These are phyloP conservation scores for Mareca strepera DNA, from an alignment of 2,797 vertebrate genomes.

Conservation along the genomic window DNA sequence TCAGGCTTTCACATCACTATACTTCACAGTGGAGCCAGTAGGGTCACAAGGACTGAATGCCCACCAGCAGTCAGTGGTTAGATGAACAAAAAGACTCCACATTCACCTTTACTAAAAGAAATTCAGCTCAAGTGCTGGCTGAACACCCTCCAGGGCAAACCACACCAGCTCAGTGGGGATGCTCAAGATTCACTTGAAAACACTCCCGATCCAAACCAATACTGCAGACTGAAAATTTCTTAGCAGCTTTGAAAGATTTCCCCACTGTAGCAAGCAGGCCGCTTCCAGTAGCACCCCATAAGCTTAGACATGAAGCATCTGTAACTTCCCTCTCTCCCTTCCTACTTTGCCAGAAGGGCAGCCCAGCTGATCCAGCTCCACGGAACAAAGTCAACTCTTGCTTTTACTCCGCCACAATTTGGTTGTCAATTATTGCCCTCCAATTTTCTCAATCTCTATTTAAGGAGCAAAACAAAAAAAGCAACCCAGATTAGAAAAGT, in stretches of 20 bases:
- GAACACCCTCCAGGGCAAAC: neutral
- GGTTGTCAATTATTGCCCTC: constrained; percentile 15
- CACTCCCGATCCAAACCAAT: neutral
- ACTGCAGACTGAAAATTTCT: neutral
- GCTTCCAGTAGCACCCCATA: neutral
- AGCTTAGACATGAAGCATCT: neutral
- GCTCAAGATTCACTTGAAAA: neutral
- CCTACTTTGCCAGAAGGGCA: neutral
- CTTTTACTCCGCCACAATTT: neutral
- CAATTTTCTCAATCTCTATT: constrained; percentile 43
- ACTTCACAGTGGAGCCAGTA: neutral
- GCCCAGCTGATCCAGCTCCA: neutral
- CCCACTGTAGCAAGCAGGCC: neutral
- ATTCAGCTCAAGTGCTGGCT: neutral
- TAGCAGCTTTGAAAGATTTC: neutral
- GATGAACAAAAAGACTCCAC: neutral
- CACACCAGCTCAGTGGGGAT: neutral
- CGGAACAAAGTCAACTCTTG: neutral
- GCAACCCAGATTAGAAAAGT: constrained; percentile 19
- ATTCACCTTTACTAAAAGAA: neutral
- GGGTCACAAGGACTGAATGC: rapidly evolving
- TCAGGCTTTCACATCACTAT: neutral
- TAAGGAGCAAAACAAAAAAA: constrained; percentile 26
- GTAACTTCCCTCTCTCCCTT: neutral
- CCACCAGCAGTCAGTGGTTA: neutral